Evolutionary conservation across 1,140 invertebrate species (phyloP).

Genomic region (Trichoplusia ni): DNA sequence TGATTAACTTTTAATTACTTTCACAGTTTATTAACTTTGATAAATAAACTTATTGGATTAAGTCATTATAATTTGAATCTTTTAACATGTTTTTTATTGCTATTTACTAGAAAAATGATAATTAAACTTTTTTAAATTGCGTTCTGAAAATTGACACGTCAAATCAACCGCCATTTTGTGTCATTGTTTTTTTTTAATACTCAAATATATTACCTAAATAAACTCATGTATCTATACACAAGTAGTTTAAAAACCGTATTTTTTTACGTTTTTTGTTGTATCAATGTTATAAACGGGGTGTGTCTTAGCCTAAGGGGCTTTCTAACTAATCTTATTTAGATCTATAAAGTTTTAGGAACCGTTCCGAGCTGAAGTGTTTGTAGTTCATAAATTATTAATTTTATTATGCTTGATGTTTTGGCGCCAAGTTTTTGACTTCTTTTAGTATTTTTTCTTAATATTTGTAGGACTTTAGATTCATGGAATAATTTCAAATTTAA

Average conservation of each 20-base stretch:
- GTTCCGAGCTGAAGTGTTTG: conserved; percentile 31
- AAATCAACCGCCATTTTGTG: neutral
- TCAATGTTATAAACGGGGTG: conserved; percentile 1
- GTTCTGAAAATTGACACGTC: no score
- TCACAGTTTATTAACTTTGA: conserved; percentile 39
- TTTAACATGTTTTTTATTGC: neutral
- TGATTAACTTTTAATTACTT: conserved; percentile 68
- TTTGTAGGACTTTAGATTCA: no score
- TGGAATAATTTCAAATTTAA: no score
- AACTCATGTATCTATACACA: no score
- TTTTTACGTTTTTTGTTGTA: neutral
- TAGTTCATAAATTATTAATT: neutral
- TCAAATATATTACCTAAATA: no score
- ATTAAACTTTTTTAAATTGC: no score
- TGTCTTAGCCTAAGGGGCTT: conserved; percentile 20
- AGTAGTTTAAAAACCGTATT: neutral
- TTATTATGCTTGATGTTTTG: no score
- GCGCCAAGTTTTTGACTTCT: no score
- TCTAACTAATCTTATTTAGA: conserved; percentile 22
- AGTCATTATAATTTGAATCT: neutral
- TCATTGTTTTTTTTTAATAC: neutral
- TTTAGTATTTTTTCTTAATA: no score
- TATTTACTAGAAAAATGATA: no score
- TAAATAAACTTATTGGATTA: conserved; percentile 29
- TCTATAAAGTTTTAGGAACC: conserved; percentile 28